Evolutionary conservation across 2,797 vertebrate species (phyloP).

Genomic region (Bovichtus diacanthus): DNA sequence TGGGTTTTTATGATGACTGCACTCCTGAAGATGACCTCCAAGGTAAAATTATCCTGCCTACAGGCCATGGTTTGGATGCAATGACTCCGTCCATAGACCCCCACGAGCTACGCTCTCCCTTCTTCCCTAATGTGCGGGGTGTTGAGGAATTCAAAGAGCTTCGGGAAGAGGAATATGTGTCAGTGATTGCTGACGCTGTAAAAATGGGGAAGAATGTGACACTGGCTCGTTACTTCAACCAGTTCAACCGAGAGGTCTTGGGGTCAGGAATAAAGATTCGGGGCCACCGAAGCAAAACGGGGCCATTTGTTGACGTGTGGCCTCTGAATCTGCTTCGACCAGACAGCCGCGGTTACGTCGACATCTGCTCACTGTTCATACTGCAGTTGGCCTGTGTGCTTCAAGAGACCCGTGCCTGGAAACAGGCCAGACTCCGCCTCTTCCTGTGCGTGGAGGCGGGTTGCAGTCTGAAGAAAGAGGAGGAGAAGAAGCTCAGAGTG

Average conservation of each 20-base stretch:
- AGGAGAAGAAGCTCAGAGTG: conserved; percentile 84
- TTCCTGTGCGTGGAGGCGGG: conserved; percentile 90
- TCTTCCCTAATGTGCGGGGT: conserved; percentile 72
- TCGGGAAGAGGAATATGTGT: conserved; percentile 87
- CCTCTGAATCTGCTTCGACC: conserved; percentile 90
- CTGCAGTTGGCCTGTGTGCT: conserved; percentile 91
- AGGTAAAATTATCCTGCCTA: conserved; percentile 44
- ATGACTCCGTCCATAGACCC: conserved; percentile 42
- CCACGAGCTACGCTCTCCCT: conserved; percentile 29
- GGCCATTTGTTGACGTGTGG: conserved; percentile 87
- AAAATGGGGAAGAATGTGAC: conserved; percentile 93
- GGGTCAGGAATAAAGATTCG: conserved; percentile 31
- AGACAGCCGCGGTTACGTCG: conserved; percentile 86
- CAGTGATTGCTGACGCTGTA: conserved; percentile 87
- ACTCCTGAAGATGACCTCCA: conserved; percentile 81
- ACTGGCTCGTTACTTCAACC: conserved; percentile 87
- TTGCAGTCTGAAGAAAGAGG: conserved; percentile 81
- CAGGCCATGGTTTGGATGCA: conserved; percentile 48
- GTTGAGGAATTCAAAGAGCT: conserved; percentile 75
- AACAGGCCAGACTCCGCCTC: conserved; percentile 85
- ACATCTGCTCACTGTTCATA: conserved; percentile 91
- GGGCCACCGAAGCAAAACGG: background rate
- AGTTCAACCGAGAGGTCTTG: conserved; percentile 79
- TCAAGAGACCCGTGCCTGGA: conserved; percentile 88
- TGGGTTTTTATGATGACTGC: conserved; percentile 89